Evolutionary conservation across 1,140 invertebrate species (phyloP).

Genomic region (Drosophila kikkawai): DNA sequence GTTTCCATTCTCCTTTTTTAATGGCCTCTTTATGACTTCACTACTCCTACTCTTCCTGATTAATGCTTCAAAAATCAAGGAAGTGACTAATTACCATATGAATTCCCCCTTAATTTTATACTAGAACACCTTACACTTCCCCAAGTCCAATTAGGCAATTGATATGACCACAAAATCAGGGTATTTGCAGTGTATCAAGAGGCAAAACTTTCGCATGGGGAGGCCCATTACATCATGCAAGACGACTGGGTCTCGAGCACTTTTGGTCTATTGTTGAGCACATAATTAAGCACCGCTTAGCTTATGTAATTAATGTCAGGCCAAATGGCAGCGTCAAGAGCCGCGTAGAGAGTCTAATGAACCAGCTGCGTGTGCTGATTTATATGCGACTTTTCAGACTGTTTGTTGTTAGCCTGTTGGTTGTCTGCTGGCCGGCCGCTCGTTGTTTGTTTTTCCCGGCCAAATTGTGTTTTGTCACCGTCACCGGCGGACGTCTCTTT

Average conservation of each 20-base stretch:
- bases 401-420: constrained; percentile 12
- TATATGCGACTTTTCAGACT: constrained; percentile 68
- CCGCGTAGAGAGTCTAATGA: constrained; percentile 69
- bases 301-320: constrained; percentile 78
- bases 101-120: not conserved
- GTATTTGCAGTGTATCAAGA: constrained; percentile 14
- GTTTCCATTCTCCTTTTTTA: not conserved
- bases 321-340: constrained; percentile 60
- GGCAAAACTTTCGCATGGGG: constrained; percentile 67
- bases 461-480: constrained; percentile 79
- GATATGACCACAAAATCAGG: not conserved
- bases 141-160: not conserved
- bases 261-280: constrained; percentile 78
- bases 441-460: constrained; percentile 35
- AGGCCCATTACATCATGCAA: constrained; percentile 67
- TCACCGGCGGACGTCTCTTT: constrained; percentile 54
- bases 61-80: not conserved
- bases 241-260: constrained; percentile 50
- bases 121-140: not conserved
- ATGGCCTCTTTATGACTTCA: not conserved
- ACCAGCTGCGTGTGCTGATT: constrained; percentile 78
- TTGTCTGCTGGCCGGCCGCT: constrained; percentile 1
- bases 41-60: not conserved
- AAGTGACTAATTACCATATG: not conserved
- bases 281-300: constrained; percentile 80